phyloP scores from a whole-genome alignment of 1,140 invertebrate genomes.

The Bombus cullumanus region DNA sequence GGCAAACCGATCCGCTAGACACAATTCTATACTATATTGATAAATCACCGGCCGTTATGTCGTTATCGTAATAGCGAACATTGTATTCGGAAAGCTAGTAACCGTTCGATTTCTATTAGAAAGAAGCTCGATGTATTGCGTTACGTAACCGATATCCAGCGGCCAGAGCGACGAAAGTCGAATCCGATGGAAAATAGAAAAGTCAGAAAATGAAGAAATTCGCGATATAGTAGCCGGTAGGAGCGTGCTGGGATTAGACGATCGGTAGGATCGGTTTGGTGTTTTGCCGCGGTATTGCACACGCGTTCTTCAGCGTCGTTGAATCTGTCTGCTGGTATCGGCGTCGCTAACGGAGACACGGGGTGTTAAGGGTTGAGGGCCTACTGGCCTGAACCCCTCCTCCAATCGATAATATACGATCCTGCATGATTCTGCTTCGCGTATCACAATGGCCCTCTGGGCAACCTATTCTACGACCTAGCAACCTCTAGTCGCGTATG shows the following conservation, averaged over 20 bases:
- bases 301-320: too few species aligned
- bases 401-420: constrained; percentile 72
- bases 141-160: too few species aligned
- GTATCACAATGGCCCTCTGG: constrained; percentile 71
- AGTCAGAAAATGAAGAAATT: too few species aligned
- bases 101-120: neutral
- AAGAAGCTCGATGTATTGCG: too few species aligned
- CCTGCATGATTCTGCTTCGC: constrained; percentile 72
- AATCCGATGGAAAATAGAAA: too few species aligned
- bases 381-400: constrained; percentile 27
- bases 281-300: too few species aligned
- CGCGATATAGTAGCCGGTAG: too few species aligned
- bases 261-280: too few species aligned
- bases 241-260: too few species aligned
- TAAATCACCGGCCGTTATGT: constrained; percentile 46
- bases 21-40: constrained; percentile 46
- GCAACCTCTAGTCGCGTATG: constrained; percentile 57
- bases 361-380: constrained; percentile 21
- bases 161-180: too few species aligned
- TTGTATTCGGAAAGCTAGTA: neutral
- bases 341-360: neutral
- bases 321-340: constrained; percentile 11
- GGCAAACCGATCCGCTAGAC: constrained; percentile 28
- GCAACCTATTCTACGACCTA: constrained; percentile 66
- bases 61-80: neutral